Conservation (phyloP, 2,797 vertebrate species). For the Setipinna tenuifilis region DNA sequence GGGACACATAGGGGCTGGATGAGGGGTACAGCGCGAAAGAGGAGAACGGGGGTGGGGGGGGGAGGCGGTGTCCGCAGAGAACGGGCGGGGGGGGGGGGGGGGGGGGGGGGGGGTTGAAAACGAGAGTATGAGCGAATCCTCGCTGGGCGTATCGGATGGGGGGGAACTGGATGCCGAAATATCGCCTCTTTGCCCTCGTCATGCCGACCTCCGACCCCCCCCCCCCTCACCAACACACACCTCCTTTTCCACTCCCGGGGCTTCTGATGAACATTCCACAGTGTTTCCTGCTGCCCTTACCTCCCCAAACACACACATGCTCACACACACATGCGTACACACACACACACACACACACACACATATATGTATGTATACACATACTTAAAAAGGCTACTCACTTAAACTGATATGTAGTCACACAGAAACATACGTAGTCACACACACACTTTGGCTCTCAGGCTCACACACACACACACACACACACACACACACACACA, state of each 20-base stretch:
- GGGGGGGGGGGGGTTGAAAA: constrained; percentile 31
- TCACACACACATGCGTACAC: neutral
- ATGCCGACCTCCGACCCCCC: constrained; percentile 65
- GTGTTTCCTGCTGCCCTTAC: constrained; percentile 67
- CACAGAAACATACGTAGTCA: too few relatives aligned
- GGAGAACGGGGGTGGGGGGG: constrained; percentile 28
- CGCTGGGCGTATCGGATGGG: constrained; percentile 61
- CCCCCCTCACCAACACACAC: neutral
- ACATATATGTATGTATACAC: neutral
- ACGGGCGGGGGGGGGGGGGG: too few relatives aligned
- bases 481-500: neutral
- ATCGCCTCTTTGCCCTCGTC: constrained; percentile 63
- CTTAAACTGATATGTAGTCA: too few relatives aligned
- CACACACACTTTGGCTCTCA: too few relatives aligned
- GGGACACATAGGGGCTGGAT: constrained; percentile 55
- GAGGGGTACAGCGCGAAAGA: constrained; percentile 63
- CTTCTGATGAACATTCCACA: constrained; percentile 60
- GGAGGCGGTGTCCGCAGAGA: too few relatives aligned
- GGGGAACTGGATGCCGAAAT: constrained; percentile 75
- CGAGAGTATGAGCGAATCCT: constrained; percentile 58
- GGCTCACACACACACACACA: too few relatives aligned
- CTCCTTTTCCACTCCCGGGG: constrained; percentile 57
- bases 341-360: constrained; percentile 2
- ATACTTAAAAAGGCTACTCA: too few relatives aligned
- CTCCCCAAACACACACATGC: neutral